Percentiles rank a stretch among this genome's conserved stretches.
These are phyloP conservation scores for Myotis pilosus DNA, from an alignment of 2,797 vertebrate species.

Conservation along the genomic window DNA sequence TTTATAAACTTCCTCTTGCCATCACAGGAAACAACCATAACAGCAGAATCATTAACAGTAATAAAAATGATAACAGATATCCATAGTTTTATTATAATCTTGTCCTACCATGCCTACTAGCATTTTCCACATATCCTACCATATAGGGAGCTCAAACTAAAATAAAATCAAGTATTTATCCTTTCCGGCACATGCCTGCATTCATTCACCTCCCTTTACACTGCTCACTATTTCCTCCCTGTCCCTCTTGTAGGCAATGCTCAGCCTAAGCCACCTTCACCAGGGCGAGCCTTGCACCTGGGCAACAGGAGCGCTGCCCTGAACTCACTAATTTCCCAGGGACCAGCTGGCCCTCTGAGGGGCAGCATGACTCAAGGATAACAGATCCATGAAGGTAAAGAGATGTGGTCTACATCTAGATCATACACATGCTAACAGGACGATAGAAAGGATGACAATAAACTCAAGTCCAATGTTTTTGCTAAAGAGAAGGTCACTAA, in stretches of 20 bases:
- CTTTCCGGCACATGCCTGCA: fast-evolving
- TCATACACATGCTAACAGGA: background rate
- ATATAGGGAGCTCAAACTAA: background rate
- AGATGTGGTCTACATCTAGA: fast-evolving
- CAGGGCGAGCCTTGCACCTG: fast-evolving
- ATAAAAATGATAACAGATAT: background rate
- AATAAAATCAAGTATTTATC: background rate
- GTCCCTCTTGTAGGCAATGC: fast-evolving
- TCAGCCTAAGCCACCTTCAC: background rate
- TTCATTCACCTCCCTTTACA: background rate
- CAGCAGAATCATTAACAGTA: background rate
- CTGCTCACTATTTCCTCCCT: background rate
- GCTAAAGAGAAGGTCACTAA: background rate
- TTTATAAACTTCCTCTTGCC: background rate
- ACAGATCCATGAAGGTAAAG: background rate
- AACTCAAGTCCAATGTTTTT: background rate
- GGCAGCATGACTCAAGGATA: fast-evolving
- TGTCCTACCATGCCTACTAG: background rate
- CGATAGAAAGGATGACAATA: background rate
- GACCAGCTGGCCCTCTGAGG: background rate
- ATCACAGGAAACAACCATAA: background rate
- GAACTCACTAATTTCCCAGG: background rate
- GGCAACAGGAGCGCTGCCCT: background rate
- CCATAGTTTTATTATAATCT: background rate
- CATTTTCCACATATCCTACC: background rate